Base-by-base conservation (phyloP, 1,140 invertebrate genomes). In the Temnothorax longispinosus region DNA sequence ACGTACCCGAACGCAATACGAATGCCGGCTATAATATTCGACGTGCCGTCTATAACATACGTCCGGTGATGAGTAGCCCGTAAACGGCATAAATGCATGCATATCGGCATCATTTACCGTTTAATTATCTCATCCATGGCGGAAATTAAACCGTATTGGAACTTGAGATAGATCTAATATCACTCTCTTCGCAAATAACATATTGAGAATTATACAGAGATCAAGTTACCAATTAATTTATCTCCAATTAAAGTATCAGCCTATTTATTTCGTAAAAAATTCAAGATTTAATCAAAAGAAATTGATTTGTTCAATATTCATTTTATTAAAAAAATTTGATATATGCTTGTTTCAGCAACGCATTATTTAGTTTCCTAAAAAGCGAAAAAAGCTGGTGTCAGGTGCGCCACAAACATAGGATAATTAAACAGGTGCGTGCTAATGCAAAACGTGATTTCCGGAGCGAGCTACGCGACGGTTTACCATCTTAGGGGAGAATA, bases 401-500 rank as follows among this genome's bases (percentile, higher is more conserved):
- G 21, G 13, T 56, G 80, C 2, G n/a, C 1, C 38, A 58, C 10
- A 11, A 71, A 82, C 2, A 11, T 32, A 44, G 54, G 3, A 71
- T 32, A 69, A 52, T 81, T 56, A 85, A 74, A 60, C 80, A 85
- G 27, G n/a, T 75, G 47, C 47, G 32, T 56, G 58, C 47, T 77
- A 77, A 76, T 1, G n/a, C 21, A 65, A 27, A 78, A 77, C 58
- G 44, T 13, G 21, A 77, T 77, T 85, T 21, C n/a, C 32, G 5
- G 18, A 54, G 44, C 56, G 32, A 54, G 41, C n/a, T 44, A 47
- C 7, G 47, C 44, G 35, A 50, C 60, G 60, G 32, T 75, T 85
- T 77, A 54, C 13, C 44, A 13, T 65, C 47, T 78, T 78, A 35
- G 38, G 44, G 0, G 58, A 67, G 81, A 65, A 85, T 78, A 85